Evolutionary conservation across 2,797 vertebrate species (phyloP).

Genomic region (Leuciscus waleckii): DNA sequence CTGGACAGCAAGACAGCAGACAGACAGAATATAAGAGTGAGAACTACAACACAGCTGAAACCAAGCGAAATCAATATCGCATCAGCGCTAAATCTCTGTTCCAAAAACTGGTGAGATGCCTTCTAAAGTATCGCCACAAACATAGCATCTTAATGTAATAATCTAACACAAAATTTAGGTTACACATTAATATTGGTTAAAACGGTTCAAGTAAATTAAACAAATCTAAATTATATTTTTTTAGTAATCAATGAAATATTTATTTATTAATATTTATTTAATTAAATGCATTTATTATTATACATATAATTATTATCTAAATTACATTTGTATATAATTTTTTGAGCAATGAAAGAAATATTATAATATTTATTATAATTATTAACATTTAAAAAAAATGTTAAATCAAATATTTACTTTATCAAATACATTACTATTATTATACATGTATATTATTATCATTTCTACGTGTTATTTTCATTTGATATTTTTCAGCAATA

Average conservation of each 20-base stretch:
- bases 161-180: neutral
- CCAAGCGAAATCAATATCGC: constrained; percentile 14
- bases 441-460: neutral
- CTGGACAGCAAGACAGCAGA: constrained; percentile 39
- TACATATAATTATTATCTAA: no score
- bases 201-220: neutral
- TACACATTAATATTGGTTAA: neutral
- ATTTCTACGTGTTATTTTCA: neutral
- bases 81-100: neutral
- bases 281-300: neutral
- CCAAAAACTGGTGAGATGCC: neutral
- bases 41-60: constrained; percentile 59
- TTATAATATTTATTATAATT: neutral
- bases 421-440: no score
- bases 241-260: neutral
- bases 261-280: neutral
- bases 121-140: no score
- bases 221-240: neutral
- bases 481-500: neutral
- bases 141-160: neutral
- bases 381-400: no score
- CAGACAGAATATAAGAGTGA: constrained; percentile 45
- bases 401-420: neutral
- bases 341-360: neutral
- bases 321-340: neutral